Base-by-base conservation (phyloP, 2,113 vertebrate species). In the Lucifuga dentata region DNA sequence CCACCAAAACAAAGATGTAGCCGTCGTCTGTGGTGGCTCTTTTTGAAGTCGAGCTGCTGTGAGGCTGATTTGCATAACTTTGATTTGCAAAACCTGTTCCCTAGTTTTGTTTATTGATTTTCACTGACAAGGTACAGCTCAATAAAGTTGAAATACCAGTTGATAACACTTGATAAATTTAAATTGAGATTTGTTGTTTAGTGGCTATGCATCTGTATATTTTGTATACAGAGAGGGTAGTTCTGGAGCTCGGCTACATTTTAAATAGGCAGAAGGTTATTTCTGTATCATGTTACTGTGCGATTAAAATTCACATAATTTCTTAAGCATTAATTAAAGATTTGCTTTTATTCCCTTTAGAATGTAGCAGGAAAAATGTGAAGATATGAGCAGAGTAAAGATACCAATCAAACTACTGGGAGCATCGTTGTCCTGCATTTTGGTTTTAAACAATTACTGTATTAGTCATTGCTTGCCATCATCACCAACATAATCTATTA, bases 221-320 rank as follows among this genome's bases (percentile, higher is more conserved):
- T 51, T 52, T 15, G 56, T 29, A 32, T n/a, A 32, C 29, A 40
- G 19, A 53, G 9, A 16, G 16, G 29, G 46, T 2, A 6, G n/a
- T 40, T 64, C 10, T 13, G 4, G 10, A 17, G 17, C 41, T 33
- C 36, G n/a, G 5, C 57, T 29, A 32, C 45, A 19, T 49, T 17
- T 29, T 10, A 15, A 46, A 17, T 26, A 12, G 56, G 38, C 19
- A 29, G 4, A 15, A 20, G 6, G 39, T 41, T 50, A 17, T 38
- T 39, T 15, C n/a, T 36, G 11, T 64, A 40, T 59, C 1, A 43
- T 33, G 8, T 38, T 10, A 6, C 21, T 17, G 8, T 33, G 53
- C 44, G 46, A 68, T 56, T 68, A n/a, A 65, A 58, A 74, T 78
- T 71, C 73, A 51, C 24, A 35, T 45, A 11, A 19, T 63, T 48